Percentiles rank a stretch among this genome's conserved stretches.
phyloP scores from a whole-genome alignment of 2,113 vertebrate species.

The Pseudorhombus dupliciocellatus region DNA sequence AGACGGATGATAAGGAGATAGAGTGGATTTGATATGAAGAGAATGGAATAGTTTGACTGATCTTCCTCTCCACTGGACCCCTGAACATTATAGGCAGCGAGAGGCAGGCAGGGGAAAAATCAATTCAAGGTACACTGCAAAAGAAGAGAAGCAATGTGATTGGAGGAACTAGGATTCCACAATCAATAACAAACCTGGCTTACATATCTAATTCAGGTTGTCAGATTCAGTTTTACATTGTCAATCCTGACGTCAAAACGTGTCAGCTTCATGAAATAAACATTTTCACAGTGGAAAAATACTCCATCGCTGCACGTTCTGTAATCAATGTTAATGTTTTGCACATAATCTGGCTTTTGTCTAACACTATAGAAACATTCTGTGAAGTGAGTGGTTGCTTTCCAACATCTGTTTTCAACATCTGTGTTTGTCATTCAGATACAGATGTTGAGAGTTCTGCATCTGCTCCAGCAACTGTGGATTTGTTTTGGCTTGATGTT shows the following conservation, averaged over 20 bases:
- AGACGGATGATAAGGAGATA: slow-evolving; percentile 33
- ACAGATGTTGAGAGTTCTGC: no score
- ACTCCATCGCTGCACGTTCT: not conserved
- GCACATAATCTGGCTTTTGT: no score
- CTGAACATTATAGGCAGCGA: slow-evolving; percentile 28
- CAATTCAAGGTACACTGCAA: not conserved
- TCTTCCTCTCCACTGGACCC: slow-evolving; percentile 44
- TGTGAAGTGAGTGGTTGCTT: no score
- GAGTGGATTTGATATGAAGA: slow-evolving; percentile 46
- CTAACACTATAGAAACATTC: no score
- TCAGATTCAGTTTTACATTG: slow-evolving; percentile 6
- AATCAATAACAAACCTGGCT: slow-evolving; percentile 2
- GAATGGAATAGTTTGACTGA: slow-evolving; percentile 55
- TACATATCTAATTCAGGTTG: slow-evolving; percentile 18
- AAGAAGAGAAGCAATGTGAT: not conserved
- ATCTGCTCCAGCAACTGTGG: no score
- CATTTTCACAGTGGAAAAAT: not conserved
- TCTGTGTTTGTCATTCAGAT: no score
- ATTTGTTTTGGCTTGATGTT: no score
- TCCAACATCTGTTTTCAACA: no score
- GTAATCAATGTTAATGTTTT: not conserved
- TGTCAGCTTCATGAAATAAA: slow-evolving; percentile 6
- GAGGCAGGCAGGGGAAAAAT: slow-evolving; percentile 33
- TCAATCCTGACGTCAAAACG: slow-evolving; percentile 3
- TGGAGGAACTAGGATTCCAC: not conserved